Evolutionary conservation across 1,140 invertebrate species (phyloP).

Genomic region (Fopius arisanus): DNA sequence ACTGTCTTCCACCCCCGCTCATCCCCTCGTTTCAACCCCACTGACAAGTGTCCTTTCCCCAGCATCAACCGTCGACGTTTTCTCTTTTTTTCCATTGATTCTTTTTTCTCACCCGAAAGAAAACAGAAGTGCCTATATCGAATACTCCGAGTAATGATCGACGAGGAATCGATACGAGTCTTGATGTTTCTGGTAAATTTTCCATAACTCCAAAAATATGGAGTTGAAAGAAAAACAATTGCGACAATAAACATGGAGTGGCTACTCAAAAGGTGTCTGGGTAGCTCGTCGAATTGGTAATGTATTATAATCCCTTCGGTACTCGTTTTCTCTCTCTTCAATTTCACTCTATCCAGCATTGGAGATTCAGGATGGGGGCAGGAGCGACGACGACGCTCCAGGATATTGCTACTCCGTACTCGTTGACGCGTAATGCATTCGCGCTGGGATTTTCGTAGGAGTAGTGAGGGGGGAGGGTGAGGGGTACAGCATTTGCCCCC

Average conservation of each 20-base stretch:
- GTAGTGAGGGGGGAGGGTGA: constrained; percentile 2
- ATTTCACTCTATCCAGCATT: background rate
- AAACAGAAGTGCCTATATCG: too few species aligned
- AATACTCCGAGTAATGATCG: too few species aligned
- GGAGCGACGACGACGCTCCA: constrained; percentile 50
- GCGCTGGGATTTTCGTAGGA: constrained; percentile 52
- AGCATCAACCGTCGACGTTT: background rate
- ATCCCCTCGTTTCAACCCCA: constrained; percentile 40
- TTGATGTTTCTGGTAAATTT: too few species aligned
- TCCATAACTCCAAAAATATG: too few species aligned
- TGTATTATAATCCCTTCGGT: constrained; percentile 63
- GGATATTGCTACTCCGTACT: constrained; percentile 65
- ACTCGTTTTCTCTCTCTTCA: constrained; percentile 13
- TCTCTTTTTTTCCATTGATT: background rate
- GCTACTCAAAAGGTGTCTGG: constrained; percentile 31
- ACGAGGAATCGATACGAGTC: too few species aligned
- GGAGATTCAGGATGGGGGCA: background rate
- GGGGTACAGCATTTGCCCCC: background rate
- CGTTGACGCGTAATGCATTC: constrained; percentile 66
- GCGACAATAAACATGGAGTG: background rate
- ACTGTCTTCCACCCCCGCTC: constrained; percentile 36
- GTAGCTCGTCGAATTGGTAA: constrained; percentile 63
- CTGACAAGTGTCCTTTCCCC: constrained; percentile 53
- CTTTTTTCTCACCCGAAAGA: background rate
- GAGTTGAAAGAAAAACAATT: background rate